phyloP scores from a whole-genome alignment of 2,888 invertebrate species.

The Volucella inanis region DNA sequence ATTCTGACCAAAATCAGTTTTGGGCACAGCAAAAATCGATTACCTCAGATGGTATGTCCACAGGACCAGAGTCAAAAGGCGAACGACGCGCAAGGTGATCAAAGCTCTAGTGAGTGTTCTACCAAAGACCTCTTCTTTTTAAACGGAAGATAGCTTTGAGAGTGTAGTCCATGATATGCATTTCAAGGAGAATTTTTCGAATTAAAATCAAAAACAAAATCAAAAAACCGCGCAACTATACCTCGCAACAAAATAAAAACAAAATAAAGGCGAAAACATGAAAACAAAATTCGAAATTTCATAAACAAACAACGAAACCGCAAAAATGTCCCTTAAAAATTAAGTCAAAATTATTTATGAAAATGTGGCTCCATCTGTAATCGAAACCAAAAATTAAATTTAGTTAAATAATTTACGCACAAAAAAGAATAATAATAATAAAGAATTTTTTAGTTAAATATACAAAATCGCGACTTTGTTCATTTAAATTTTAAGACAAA shows the following conservation, averaged over 20 bases:
- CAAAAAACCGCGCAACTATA: constrained; percentile 28
- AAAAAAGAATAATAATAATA: constrained; percentile 5
- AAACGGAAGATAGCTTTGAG: too few species aligned
- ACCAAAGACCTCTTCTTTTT: too few species aligned
- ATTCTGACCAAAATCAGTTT: too few species aligned
- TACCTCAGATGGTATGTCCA: too few species aligned
- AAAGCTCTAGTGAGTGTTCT: too few species aligned
- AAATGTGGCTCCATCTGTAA: constrained; percentile 74
- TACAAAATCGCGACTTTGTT: constrained; percentile 47
- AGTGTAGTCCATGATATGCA: too few species aligned
- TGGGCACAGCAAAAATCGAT: too few species aligned
- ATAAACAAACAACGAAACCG: constrained; percentile 28
- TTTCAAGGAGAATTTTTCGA: too few species aligned
- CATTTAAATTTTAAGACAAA: constrained; percentile 9
- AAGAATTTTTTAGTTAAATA: constrained; percentile 54
- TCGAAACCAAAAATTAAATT: constrained; percentile 64
- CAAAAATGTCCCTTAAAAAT: background rate
- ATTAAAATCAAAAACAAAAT: constrained; percentile 8
- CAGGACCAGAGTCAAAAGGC: too few species aligned
- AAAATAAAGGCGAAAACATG: too few species aligned
- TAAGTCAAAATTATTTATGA: constrained; percentile 6
- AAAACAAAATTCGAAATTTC: constrained; percentile 21
- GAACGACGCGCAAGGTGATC: too few species aligned
- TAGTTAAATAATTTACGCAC: constrained; percentile 45
- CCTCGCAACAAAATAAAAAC: too few species aligned